These are phyloP conservation scores for Mythimna vitellina DNA, from an alignment of 2,888 invertebrate species.

Conservation along the genomic window DNA sequence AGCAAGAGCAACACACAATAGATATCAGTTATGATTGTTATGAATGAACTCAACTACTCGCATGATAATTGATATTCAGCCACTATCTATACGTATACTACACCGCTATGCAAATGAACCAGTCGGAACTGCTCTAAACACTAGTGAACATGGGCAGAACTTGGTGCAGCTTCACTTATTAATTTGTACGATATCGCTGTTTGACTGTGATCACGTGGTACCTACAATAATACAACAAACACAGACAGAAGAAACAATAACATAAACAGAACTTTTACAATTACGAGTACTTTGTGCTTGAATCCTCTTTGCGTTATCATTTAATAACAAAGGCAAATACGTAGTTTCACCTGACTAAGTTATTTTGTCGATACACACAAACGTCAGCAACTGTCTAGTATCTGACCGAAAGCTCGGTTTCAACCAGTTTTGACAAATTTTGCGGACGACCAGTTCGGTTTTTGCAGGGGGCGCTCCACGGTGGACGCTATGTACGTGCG, in stretches of 20 bases:
- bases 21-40: background rate
- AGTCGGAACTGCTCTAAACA: conserved; percentile 5
- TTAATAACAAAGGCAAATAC: background rate
- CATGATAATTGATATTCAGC: background rate
- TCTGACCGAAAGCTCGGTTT: too few species aligned
- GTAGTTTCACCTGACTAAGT: too few species aligned
- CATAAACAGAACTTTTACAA: background rate
- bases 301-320: background rate
- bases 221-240: background rate
- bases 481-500: too few species aligned
- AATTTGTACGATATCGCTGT: background rate
- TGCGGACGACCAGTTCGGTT: too few species aligned
- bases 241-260: too few species aligned
- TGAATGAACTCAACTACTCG: background rate
- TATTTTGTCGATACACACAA: background rate
- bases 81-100: background rate
- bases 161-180: background rate
- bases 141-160: background rate
- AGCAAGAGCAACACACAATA: background rate
- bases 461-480: too few species aligned
- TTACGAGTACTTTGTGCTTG: background rate
- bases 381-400: too few species aligned
- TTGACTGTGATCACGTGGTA: background rate
- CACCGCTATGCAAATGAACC: conserved; percentile 1
- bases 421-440: too few species aligned